phyloP scores from a whole-genome alignment of 2,113 vertebrate species.

The Hassar affinis region DNA sequence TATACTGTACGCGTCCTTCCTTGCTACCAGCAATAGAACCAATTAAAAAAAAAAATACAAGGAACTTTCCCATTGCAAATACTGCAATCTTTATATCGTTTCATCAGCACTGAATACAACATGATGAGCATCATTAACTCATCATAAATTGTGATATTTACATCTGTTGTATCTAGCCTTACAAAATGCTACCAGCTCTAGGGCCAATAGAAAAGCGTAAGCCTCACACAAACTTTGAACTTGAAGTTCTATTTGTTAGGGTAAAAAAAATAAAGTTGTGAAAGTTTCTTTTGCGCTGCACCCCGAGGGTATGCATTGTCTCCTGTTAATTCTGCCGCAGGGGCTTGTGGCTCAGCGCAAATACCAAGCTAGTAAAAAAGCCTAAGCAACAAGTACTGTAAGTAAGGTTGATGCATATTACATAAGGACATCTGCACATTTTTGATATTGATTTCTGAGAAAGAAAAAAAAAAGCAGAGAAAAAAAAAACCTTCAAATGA shows the following conservation, averaged over 20 bases:
- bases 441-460: background rate
- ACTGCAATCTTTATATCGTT: too few species aligned
- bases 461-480: background rate
- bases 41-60: too few species aligned
- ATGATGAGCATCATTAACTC: too few species aligned
- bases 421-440: background rate
- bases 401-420: too few species aligned
- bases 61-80: too few species aligned
- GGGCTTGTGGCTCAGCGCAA: background rate
- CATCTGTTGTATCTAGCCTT: too few species aligned
- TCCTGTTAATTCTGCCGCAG: background rate
- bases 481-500: background rate
- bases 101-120: too few species aligned
- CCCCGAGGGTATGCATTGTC: background rate
- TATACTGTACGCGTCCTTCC: too few species aligned
- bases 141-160: background rate
- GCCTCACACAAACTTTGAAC: background rate
- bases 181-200: background rate
- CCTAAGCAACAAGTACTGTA: background rate
- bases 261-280: background rate
- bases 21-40: too few species aligned
- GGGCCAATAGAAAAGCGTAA: background rate
- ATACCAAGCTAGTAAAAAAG: slow-evolving; percentile 3
- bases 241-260: background rate
- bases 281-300: background rate